A percentile compares a stretch with the other conserved stretches of the same genome.
phyloP scores from a whole-genome alignment of 92 coral and sea anemone genomes.

The Phymanthus crucifer region DNA sequence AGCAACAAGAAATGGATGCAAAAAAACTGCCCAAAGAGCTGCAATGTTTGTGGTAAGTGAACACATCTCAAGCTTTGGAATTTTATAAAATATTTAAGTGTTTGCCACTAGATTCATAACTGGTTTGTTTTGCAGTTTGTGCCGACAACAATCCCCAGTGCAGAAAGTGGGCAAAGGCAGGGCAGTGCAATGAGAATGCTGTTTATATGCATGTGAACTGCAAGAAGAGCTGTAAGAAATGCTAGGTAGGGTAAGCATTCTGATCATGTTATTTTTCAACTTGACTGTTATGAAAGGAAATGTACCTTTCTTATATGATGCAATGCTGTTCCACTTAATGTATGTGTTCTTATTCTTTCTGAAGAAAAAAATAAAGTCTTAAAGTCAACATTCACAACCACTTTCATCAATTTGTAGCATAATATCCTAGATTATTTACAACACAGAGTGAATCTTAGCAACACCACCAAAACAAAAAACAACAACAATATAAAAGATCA shows the following conservation, averaged over 20 bases:
- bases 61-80: neutral
- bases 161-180: slow-evolving; percentile 33
- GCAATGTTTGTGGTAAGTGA: neutral
- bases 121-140: neutral
- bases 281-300: no score
- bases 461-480: no score
- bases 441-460: no score
- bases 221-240: slow-evolving; percentile 38
- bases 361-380: no score
- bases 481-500: no score
- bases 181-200: slow-evolving; percentile 50
- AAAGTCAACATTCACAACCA: no score
- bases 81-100: neutral
- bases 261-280: no score
- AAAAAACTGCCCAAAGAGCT: neutral
- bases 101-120: neutral
- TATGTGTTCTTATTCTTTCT: no score
- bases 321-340: no score
- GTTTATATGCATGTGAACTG: slow-evolving; percentile 52
- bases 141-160: neutral
- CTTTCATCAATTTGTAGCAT: no score
- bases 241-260: neutral
- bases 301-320: no score
- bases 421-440: no score
- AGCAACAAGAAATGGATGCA: neutral